These are phyloP conservation scores for Pachyuromys duprasi DNA, from an alignment of 2,797 vertebrate genomes.

Conservation along the genomic window DNA sequence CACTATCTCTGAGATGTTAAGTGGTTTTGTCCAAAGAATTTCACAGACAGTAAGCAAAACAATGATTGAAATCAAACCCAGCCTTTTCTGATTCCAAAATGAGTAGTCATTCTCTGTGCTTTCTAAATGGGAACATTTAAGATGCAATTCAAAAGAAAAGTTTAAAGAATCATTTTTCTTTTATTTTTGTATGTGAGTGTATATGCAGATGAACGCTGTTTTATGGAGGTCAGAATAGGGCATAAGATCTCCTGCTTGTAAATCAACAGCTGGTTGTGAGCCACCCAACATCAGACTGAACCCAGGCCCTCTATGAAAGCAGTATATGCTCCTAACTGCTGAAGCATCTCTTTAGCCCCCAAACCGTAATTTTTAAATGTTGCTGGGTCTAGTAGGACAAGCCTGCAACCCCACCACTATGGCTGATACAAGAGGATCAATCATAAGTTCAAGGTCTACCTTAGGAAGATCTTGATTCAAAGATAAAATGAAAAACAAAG, in stretches of 20 bases:
- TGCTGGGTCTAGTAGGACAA: not conserved
- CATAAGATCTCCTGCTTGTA: not conserved
- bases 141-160: not conserved
- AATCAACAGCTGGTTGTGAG: not conserved
- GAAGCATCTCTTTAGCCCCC: not conserved
- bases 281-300: not conserved
- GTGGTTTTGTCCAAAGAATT: not conserved
- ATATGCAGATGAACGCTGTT: not conserved
- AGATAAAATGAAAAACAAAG: not conserved
- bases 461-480: not conserved
- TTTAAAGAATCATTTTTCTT: not conserved
- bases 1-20: not conserved
- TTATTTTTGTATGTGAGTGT: not conserved
- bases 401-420: not conserved
- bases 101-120: not conserved
- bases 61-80: not conserved
- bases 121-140: not conserved
- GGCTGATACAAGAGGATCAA: not conserved
- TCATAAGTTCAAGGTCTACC: not conserved
- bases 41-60: not conserved
- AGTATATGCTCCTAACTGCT: not conserved
- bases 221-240: not conserved
- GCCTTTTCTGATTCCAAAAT: constrained; percentile 26
- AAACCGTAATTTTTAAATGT: not conserved
- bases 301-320: not conserved